A percentile compares a stretch with the other conserved stretches of the same genome.
phyloP scores from a whole-genome alignment of 2,888 invertebrate genomes.

The Zygaena filipendulae region DNA sequence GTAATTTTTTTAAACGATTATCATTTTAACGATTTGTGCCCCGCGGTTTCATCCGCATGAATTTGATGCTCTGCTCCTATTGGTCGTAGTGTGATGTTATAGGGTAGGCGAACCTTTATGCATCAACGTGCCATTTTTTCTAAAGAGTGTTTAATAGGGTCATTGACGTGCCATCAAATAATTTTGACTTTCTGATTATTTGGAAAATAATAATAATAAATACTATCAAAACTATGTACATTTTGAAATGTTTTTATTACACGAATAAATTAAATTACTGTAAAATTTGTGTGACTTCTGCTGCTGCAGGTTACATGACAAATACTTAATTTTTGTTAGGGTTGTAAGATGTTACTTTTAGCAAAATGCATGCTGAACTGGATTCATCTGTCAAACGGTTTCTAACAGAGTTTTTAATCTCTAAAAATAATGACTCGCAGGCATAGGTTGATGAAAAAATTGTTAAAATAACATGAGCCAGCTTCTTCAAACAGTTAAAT shows the following conservation, averaged over 20 bases:
- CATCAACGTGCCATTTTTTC: conserved; percentile 11
- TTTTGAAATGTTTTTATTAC: conserved; percentile 9
- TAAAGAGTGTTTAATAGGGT: conserved; percentile 10
- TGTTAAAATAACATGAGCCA: conserved; percentile 19
- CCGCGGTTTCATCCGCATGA: too few species aligned
- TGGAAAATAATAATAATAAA: conserved; percentile 14
- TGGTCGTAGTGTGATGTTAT: conserved; percentile 1
- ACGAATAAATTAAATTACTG: conserved; percentile 11
- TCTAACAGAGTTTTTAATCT: conserved; percentile 18
- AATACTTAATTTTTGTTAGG: conserved; percentile 15
- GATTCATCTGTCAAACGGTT: conserved; percentile 18
- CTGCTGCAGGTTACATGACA: conserved; percentile 17
- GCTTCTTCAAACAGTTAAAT: conserved; percentile 21
- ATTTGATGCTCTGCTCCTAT: too few species aligned
- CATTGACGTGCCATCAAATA: conserved; percentile 15
- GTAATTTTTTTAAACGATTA: too few species aligned
- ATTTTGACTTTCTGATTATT: conserved; percentile 14
- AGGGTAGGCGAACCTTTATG: conserved; percentile 12
- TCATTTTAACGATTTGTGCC: too few species aligned
- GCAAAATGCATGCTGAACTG: conserved; percentile 21
- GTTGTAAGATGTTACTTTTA: conserved; percentile 19
- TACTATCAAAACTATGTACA: conserved; percentile 13
- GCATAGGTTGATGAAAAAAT: conserved; percentile 18
- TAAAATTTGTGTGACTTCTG: conserved; percentile 17
- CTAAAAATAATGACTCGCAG: conserved; percentile 20